phyloP scores from a whole-genome alignment of 2,113 vertebrate genomes.

The Pseudopipra pipra region DNA sequence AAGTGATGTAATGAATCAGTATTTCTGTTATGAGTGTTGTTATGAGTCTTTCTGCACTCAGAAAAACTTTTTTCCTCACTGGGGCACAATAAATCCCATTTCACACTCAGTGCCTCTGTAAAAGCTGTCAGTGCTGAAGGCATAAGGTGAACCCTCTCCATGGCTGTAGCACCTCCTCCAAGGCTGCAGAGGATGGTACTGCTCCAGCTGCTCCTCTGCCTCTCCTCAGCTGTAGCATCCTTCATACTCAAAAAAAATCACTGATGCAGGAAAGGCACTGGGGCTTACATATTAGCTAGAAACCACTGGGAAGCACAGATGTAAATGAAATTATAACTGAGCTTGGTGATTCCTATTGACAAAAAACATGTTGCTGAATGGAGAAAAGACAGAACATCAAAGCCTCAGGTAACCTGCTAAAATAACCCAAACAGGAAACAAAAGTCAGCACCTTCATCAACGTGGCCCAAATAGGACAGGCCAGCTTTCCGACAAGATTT shows the following conservation, averaged over 20 bases:
- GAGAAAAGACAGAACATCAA: background rate
- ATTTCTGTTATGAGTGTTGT: background rate
- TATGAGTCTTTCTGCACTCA: background rate
- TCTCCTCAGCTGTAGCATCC: background rate
- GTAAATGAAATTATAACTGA: background rate
- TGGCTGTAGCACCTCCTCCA: background rate
- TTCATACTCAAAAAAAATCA: background rate
- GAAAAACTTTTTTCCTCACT: background rate
- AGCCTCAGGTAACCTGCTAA: background rate
- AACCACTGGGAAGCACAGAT: background rate
- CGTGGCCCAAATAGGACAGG: background rate
- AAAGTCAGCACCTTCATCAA: background rate
- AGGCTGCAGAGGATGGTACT: background rate
- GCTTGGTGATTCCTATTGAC: background rate
- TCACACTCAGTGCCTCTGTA: background rate
- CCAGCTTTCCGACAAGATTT: background rate
- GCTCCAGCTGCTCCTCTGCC: background rate
- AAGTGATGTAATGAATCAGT: background rate
- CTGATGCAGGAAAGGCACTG: background rate
- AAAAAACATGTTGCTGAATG: background rate
- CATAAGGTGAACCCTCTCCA: background rate
- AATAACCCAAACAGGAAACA: background rate
- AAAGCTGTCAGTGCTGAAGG: background rate
- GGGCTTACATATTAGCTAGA: background rate
- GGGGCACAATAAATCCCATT: background rate